A percentile compares a stretch with the other conserved stretches of the same genome.
Conservation (phyloP, 2,797 vertebrate species). For the Cirrhinus molitorella region DNA sequence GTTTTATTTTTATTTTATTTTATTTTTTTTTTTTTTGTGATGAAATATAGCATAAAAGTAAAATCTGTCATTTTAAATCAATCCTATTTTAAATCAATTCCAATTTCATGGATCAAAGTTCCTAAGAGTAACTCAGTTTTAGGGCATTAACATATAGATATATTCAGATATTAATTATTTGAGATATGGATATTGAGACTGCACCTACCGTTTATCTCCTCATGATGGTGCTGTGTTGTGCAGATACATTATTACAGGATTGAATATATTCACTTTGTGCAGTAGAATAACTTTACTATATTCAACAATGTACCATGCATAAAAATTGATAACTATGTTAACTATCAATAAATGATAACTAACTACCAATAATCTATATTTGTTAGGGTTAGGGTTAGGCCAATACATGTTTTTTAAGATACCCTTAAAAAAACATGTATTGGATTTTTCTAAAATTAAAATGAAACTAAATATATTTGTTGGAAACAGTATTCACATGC, state of each 20-base stretch:
- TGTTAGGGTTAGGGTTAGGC: too few species aligned
- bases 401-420: too few species aligned
- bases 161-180: not conserved
- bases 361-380: too few species aligned
- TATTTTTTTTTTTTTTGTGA: not conserved
- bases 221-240: conserved; percentile 23
- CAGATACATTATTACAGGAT: not conserved
- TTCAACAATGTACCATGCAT: not conserved
- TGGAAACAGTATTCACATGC: not conserved
- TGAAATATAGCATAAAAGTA: not conserved
- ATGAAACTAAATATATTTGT: not conserved
- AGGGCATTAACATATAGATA: not conserved
- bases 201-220: not conserved
- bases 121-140: not conserved
- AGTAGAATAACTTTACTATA: not conserved
- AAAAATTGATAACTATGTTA: not conserved
- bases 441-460: not conserved
- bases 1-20: not conserved
- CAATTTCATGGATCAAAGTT: not conserved
- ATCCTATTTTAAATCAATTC: not conserved
- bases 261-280: not conserved
- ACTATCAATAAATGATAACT: too few species aligned
- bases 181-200: not conserved
- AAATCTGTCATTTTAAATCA: not conserved
- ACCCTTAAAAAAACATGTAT: too few species aligned